Percentiles rank a stretch among this genome's conserved stretches.
phyloP scores from a whole-genome alignment of 2,888 invertebrate species.

The Clusia tigrina region DNA sequence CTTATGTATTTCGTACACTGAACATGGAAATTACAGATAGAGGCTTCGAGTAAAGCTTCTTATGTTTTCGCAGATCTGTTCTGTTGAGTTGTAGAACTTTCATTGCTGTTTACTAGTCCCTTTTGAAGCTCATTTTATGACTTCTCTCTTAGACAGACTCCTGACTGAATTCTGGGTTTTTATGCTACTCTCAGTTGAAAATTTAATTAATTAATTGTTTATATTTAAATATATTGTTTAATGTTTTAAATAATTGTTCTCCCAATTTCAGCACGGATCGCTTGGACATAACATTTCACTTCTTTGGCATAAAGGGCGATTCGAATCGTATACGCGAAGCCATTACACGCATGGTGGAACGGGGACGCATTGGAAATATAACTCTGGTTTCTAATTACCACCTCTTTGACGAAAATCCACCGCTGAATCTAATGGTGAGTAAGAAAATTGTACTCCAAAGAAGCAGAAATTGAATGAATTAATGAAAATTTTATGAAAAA shows the following conservation, averaged over 20 bases:
- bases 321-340: conserved; percentile 63
- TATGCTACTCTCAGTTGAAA: neutral
- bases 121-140: no score
- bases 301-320: conserved; percentile 64
- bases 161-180: no score
- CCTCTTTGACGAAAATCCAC: conserved; percentile 76
- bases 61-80: no score
- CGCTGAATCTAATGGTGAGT: conserved; percentile 74
- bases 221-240: neutral
- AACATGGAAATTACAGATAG: no score
- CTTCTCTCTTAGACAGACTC: no score
- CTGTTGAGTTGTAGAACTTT: no score
- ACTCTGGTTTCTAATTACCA: conserved; percentile 73
- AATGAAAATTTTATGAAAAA: no score
- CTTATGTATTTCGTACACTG: no score
- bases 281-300: conserved; percentile 67
- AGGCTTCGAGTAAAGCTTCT: no score
- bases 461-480: no score
- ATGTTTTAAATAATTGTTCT: conserved; percentile 6
- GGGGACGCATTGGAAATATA: conserved; percentile 70
- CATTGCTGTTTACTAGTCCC: no score
- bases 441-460: no score
- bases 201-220: neutral
- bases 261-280: conserved; percentile 58
- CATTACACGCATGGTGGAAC: conserved; percentile 69